A percentile compares a stretch with the other conserved stretches of the same genome.
Evolutionary conservation across 1,140 invertebrate genomes (phyloP).

Genomic region (Theocolax elegans): DNA sequence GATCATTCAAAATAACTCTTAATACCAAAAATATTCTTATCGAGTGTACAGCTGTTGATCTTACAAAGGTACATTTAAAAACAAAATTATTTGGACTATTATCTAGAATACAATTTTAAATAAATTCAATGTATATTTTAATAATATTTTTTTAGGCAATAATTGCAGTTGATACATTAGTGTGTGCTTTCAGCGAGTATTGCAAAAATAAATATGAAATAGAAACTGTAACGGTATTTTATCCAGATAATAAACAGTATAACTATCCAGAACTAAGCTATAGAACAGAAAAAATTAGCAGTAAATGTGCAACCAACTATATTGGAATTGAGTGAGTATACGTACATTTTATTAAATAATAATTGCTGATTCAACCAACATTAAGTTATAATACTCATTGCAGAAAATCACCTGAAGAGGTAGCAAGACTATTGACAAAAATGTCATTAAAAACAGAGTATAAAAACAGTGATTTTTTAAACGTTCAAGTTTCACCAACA

Average conservation of each 20-base stretch:
- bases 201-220: slow-evolving; percentile 82
- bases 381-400: too few species aligned
- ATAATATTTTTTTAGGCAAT: slow-evolving; percentile 75
- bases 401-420: slow-evolving; percentile 74
- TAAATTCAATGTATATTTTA: slow-evolving; percentile 40
- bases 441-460: slow-evolving; percentile 86
- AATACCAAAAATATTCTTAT: slow-evolving; percentile 98
- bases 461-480: slow-evolving; percentile 68
- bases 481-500: slow-evolving; percentile 84
- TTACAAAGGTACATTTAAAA: slow-evolving; percentile 79
- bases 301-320: slow-evolving; percentile 80
- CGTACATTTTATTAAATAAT: too few species aligned
- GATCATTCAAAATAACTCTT: slow-evolving; percentile 95
- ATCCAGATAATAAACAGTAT: slow-evolving; percentile 73
- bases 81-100: background rate
- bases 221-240: slow-evolving; percentile 86
- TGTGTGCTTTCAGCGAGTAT: slow-evolving; percentile 94
- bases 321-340: slow-evolving; percentile 84
- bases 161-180: slow-evolving; percentile 93
- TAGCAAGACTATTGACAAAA: slow-evolving; percentile 82
- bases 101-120: background rate
- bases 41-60: slow-evolving; percentile 97
- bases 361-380: too few species aligned
- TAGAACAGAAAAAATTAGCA: slow-evolving; percentile 78
- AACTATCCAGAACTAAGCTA: slow-evolving; percentile 84